Evolutionary conservation across 2,888 invertebrate species (phyloP).

Genomic region (Lampropteryx suffumata): DNA sequence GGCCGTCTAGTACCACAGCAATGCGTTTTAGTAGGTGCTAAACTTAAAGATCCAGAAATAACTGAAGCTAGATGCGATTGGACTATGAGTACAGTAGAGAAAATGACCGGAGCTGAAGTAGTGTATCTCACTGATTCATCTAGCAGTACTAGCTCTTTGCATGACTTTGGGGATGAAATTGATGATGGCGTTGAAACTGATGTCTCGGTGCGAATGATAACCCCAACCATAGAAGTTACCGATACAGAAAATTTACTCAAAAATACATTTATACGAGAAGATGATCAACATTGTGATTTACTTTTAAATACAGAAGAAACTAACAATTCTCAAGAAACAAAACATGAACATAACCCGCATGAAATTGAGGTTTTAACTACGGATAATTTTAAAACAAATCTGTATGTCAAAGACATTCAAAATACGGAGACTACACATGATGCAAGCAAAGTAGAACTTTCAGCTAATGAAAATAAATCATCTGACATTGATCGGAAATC

Average conservation of each 20-base stretch:
- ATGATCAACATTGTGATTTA: neutral
- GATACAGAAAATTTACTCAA: constrained; percentile 70
- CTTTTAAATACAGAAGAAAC: constrained; percentile 12
- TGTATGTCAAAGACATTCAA: constrained; percentile 65
- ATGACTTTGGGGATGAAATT: constrained; percentile 77
- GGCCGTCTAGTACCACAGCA: constrained; percentile 67
- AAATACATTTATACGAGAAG: constrained; percentile 50
- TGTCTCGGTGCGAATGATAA: constrained; percentile 73
- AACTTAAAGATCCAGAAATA: constrained; percentile 81
- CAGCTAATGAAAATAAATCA: constrained; percentile 5
- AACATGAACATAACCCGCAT: constrained; percentile 38
- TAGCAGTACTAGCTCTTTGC: constrained; percentile 84
- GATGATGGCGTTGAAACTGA: constrained; percentile 74
- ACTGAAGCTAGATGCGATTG: constrained; percentile 83
- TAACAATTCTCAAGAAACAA: constrained; percentile 9
- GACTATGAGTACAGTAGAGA: constrained; percentile 75
- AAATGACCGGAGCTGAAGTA: constrained; percentile 85
- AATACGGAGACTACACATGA: constrained; percentile 30
- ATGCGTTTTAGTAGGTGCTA: constrained; percentile 84
- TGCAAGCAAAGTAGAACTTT: constrained; percentile 14
- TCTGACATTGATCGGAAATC: constrained; percentile 25
- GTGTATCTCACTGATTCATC: constrained; percentile 87
- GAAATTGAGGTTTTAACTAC: constrained; percentile 71
- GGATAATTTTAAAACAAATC: constrained; percentile 65
- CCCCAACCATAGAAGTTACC: constrained; percentile 77